Evolutionary conservation across 1,140 invertebrate species (phyloP), one percentile per base, ranked within the genome.

Genomic region (Himalopsyche phryganea): DNA sequence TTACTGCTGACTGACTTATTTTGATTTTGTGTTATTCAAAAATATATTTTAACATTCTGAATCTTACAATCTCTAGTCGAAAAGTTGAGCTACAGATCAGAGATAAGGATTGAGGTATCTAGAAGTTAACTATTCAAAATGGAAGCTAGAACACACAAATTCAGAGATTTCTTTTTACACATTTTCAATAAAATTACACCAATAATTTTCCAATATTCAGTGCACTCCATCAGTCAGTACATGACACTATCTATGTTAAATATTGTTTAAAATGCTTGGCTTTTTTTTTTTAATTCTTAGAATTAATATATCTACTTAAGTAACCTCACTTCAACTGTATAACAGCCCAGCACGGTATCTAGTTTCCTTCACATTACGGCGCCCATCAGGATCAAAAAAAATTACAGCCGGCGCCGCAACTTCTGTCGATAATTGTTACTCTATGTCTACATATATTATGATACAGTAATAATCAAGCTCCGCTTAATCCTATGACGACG

Each of bases 201-300:
- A 49, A 40, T 47, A 20, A 56, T 19, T 56, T 35, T 28, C 11
- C 44, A 48, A 60, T 52, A 52, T 52, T 61, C 60, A 60, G 58
- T 60, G 51, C 58, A 60, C 51, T 55, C 58, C 46, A 35, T 60
- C 58, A 60, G 58, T 60, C 51, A 51, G 44, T 58, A 47, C 19
- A 57, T 20, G 20, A 40, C 47, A 54, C 18, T 40, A 33, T 18
- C 10, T 36, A 14, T 17, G n/a, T 19, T 13, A 50, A 50, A 13
- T 32, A 48, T 38, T 52, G 52, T 51, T 47, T 45, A 18, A 62
- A 53, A 57, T 52, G 53, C 59, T 55, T 61, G 53, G 52, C 47
- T 49, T 61, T 56, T 33, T 50, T 49, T 61, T 56, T 33, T 50
- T 57, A 49, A 28, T 28, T 28, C 19, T 52, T 48, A 40, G 15